These are phyloP conservation scores for Blastomussa wellsi DNA, from an alignment of 92 coral and sea anemone genomes.

Conservation along the genomic window DNA sequence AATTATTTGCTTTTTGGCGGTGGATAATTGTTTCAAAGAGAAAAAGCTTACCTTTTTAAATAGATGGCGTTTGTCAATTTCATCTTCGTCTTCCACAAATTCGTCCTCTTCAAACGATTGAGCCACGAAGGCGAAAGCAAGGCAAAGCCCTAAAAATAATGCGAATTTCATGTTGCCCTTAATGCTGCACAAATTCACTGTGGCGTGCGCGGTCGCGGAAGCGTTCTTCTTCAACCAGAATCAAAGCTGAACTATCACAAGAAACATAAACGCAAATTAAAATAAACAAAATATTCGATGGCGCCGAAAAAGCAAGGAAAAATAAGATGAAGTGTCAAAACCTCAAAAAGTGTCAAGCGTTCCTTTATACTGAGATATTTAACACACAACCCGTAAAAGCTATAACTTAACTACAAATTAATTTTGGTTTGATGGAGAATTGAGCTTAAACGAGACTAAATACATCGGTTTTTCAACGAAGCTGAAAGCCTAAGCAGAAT, in stretches of 20 bases:
- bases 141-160: background rate
- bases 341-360: background rate
- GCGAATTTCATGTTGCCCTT: slow-evolving; percentile 12
- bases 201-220: background rate
- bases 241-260: background rate
- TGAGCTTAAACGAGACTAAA: too few species aligned
- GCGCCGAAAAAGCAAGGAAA: background rate
- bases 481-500: background rate
- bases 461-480: background rate
- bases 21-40: too few species aligned
- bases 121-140: slow-evolving; percentile 6
- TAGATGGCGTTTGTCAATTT: background rate
- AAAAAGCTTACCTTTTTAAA: background rate
- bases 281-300: background rate
- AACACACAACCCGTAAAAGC: background rate
- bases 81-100: slow-evolving; percentile 14
- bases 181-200: background rate
- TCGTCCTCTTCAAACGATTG: slow-evolving; percentile 6
- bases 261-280: background rate
- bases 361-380: background rate
- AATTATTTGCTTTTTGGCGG: background rate
- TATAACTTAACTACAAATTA: background rate
- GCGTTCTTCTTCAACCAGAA: background rate
- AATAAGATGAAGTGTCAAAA: background rate
- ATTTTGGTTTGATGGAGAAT: background rate